phyloP scores from a whole-genome alignment of 2,888 invertebrate species.

The Chydorus sphaericus region DNA sequence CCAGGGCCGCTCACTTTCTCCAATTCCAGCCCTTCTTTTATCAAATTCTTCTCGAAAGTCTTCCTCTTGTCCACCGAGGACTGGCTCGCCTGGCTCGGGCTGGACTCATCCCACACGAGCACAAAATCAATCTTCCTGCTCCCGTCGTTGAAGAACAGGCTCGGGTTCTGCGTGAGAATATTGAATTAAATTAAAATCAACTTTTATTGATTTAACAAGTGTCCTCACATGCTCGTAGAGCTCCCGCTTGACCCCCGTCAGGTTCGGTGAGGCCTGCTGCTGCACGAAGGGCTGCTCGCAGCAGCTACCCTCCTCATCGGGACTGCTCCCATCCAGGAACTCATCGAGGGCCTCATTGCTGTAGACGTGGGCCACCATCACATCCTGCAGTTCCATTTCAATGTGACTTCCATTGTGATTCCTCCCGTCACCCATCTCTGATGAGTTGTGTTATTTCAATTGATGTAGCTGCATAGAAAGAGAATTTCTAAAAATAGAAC shows the following conservation, averaged over 20 bases:
- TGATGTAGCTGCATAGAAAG: no score
- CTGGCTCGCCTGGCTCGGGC: slow-evolving; percentile 33
- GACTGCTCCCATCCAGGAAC: no score
- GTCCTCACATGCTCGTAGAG: slow-evolving; percentile 6
- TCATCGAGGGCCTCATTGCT: no score
- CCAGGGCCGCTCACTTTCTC: slow-evolving; percentile 51
- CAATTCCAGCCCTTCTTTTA: slow-evolving; percentile 54
- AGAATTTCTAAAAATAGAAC: no score
- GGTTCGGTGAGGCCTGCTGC: neutral
- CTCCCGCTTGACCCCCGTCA: neutral
- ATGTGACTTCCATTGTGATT: no score
- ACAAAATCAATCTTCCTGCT: slow-evolving; percentile 60
- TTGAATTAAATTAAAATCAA: neutral
- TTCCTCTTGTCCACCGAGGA: slow-evolving; percentile 36
- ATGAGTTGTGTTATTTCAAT: no score
- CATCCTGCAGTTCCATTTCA: no score
- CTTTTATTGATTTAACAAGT: neutral
- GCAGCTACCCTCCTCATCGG: no score
- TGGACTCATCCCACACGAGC: slow-evolving; percentile 52
- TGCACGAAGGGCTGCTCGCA: neutral
- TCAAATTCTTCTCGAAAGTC: slow-evolving; percentile 54
- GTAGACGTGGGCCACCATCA: no score
- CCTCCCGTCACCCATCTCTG: no score
- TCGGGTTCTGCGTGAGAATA: slow-evolving; percentile 14
- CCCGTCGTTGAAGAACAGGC: slow-evolving; percentile 45